Evolutionary conservation across 2,113 vertebrate genomes (phyloP), one percentile per base, ranked within the genome.

Genomic region (Proterorhinus semilunaris): DNA sequence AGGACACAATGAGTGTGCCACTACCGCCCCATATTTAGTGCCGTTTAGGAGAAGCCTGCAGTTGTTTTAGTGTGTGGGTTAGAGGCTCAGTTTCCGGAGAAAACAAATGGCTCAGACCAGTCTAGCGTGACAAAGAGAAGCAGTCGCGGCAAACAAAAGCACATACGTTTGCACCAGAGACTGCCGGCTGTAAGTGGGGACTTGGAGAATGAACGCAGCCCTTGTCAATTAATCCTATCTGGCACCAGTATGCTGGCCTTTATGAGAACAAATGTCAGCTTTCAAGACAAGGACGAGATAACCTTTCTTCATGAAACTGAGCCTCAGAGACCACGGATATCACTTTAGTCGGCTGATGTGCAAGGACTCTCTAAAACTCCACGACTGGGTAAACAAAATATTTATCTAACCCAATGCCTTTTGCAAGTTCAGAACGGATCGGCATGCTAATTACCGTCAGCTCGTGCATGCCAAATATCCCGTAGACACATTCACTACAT

Each of bases 221-320:
- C 80, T 87, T 74, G 79, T 86, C 86, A 89, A 87, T 90, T 90
- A 91, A 90, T 89, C 83, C 83, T 87, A 84, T 88, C 83, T 88
- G 87, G 82, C 83, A 83, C 75, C 68, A 67, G 78, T 79, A 83
- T 71, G 66, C 80, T 88, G 90, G 86, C 88, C 86, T 92, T 92
- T 92, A 89, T 89, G 84, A 88, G 87, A 89, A 91, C 85, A 92
- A 92, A 93, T 91, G 89, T 90, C 89, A 93, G 82, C 87, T 85
- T 87, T 91, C 84, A 87, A 81, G 75, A 80, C 84, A 89, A 92
- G 90, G 88, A 91, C 83, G 58, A 78, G 75, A 88, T 88, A 92
- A 89, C 90, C 91, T 92, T 92, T 93, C 86, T 79, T 87, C 85
- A 88, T 72, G 75, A 87, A 77, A 73, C 79, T 82, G 63, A 74